Evolutionary conservation across 2,797 vertebrate species (phyloP).

Genomic region (Pagetopsis macropterus): DNA sequence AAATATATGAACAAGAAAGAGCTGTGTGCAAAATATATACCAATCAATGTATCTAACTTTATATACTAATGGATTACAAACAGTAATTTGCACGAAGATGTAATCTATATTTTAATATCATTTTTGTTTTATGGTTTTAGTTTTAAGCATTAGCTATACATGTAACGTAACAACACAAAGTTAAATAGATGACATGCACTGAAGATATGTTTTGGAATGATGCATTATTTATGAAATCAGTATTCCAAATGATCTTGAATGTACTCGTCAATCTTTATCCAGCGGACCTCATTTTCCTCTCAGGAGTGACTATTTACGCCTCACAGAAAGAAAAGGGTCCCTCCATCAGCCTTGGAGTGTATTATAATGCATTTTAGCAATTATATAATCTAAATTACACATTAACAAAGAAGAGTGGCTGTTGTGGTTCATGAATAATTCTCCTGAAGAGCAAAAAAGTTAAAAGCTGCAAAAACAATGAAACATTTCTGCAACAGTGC

Average conservation of each 20-base stretch:
- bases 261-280: slow-evolving; percentile 7
- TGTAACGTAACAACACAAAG: not conserved
- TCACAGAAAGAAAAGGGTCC: slow-evolving; percentile 8
- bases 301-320: slow-evolving; percentile 10
- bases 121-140: not conserved
- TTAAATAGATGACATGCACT: not conserved
- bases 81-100: not conserved
- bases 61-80: not conserved
- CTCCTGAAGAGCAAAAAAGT: slow-evolving; percentile 1
- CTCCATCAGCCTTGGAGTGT: slow-evolving; percentile 9
- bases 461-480: not conserved
- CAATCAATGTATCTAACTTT: not conserved
- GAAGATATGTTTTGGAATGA: not conserved
- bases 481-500: not conserved
- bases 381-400: slow-evolving; percentile 8
- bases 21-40: not conserved
- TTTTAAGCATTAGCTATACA: not conserved
- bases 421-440: slow-evolving; percentile 6
- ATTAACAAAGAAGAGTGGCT: not conserved
- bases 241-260: slow-evolving; percentile 13
- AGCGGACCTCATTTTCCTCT: slow-evolving; percentile 3
- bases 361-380: slow-evolving; percentile 2
- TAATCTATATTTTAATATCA: not conserved
- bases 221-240: slow-evolving; percentile 17
- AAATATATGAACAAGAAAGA: not conserved